Evolutionary conservation across 2,797 vertebrate species (phyloP), one percentile per base, ranked within the genome.

Genomic region (Pantherophis alleghaniensis): DNA sequence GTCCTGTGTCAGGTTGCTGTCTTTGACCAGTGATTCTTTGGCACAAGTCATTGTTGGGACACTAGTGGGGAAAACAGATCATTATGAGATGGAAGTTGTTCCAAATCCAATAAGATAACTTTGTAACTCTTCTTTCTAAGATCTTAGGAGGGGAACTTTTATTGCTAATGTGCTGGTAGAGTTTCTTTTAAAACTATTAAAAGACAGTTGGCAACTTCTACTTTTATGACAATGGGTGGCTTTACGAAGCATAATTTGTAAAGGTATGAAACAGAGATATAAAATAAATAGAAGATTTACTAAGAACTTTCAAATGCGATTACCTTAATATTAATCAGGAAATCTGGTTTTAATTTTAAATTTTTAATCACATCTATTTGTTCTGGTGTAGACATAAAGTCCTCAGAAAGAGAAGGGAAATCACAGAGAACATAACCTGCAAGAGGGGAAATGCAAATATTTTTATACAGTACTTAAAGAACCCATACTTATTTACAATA

Each of bases 241-340:
- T 37, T 37, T 74, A 74, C 2, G 32, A 74, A 74, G 69, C 32
- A 74, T 37, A 74, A 74, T 74, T 37, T 74, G 16, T 74, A 74
- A 74, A 32, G 6, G n/a, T 56, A 88, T 24, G 51, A 32, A 90
- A 55, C 20, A 24, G 61, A 74, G 20, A 26, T 74, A 69, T 55
- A 74, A 47, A 92, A 66, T 89, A 95, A 93, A 86, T 86, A 93
- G 47, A 7, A 93, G 92, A 91, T 89, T 87, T 4, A 91, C 4
- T 59, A 92, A 37, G 57, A 95, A 94, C 91, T 90, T 91, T 56
- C 74, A 55, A 95, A 91, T 93, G 32, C 42, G 2, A 66, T 97
- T 98, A 99, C 99, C 99, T 99, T 99, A 94, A 99, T 98, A 96
- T 99, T 99, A 96, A 99, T 99, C 96, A 99, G 98, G 96, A 99